Percentiles rank a stretch among this genome's conserved stretches.
Evolutionary conservation across 2,797 vertebrate genomes (phyloP).

Genomic region (Leptoclinus maculatus): DNA sequence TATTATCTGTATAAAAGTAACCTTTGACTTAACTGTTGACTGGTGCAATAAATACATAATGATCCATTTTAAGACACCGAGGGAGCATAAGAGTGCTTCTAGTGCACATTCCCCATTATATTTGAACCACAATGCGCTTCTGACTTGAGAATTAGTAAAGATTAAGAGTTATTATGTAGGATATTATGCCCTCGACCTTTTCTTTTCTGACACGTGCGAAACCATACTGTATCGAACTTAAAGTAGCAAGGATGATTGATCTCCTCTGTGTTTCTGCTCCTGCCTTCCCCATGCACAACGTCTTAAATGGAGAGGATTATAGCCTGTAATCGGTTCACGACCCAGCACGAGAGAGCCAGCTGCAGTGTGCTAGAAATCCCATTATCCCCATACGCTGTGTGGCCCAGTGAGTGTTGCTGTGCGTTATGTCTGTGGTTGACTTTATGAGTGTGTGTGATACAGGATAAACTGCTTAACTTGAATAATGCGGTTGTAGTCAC

Average conservation of each 20-base stretch:
- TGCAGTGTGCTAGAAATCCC: constrained; percentile 75
- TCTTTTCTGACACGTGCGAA: constrained; percentile 22
- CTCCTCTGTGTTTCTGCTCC: constrained; percentile 52
- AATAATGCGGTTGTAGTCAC: constrained; percentile 54
- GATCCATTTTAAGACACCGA: constrained; percentile 3
- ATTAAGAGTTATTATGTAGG: constrained; percentile 36
- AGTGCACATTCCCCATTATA: constrained; percentile 8
- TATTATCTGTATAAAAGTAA: constrained; percentile 33
- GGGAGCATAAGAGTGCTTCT: background rate
- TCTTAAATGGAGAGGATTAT: constrained; percentile 77
- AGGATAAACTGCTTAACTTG: constrained; percentile 71
- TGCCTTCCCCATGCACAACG: constrained; percentile 51
- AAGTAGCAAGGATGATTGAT: constrained; percentile 56
- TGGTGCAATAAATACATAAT: constrained; percentile 37
- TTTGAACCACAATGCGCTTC: constrained; percentile 27
- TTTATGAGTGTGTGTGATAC: constrained; percentile 66
- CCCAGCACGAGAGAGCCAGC: constrained; percentile 69
- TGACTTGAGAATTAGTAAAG: constrained; percentile 34
- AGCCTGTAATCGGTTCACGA: constrained; percentile 79
- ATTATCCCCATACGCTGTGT: constrained; percentile 71
- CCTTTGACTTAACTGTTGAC: constrained; percentile 17
- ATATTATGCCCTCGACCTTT: constrained; percentile 26
- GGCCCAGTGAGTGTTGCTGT: constrained; percentile 44
- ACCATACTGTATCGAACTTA: constrained; percentile 33
- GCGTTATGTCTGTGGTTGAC: constrained; percentile 59